Conservation (phyloP, 2,113 vertebrate genomes). For the Dipodomys ordii region DNA sequence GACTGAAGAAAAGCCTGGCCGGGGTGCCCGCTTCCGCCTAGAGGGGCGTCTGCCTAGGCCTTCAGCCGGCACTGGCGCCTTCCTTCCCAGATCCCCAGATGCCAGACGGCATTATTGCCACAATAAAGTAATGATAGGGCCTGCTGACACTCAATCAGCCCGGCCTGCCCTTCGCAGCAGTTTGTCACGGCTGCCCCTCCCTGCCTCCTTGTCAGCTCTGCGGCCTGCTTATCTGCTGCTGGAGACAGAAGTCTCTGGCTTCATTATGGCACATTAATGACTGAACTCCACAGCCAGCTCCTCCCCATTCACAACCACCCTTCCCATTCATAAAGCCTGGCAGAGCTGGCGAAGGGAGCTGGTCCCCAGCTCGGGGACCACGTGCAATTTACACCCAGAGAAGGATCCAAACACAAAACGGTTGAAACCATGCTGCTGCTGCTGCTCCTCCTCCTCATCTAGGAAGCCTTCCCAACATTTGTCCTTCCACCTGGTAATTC, state of each 20-base stretch:
- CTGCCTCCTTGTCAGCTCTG: background rate
- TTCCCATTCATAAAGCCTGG: background rate
- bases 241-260: conserved; percentile 75
- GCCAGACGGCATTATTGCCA: background rate
- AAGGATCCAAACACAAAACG: no score
- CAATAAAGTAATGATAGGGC: conserved; percentile 48
- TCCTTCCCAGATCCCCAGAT: conserved; percentile 22
- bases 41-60: no score
- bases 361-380: background rate
- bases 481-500: no score
- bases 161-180: conserved; percentile 27
- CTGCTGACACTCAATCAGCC: background rate
- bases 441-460: background rate
- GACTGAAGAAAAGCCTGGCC: background rate
- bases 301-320: conserved; percentile 5
- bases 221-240: conserved; percentile 72
- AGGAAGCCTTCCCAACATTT: background rate
- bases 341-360: background rate
- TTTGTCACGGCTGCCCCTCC: background rate
- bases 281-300: conserved; percentile 66
- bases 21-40: background rate
- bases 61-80: background rate
- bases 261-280: conserved; percentile 78
- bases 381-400: background rate
- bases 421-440: background rate